A percentile compares a stretch with the other conserved stretches of the same genome.
phyloP scores from a whole-genome alignment of 2,113 vertebrate species.

The Prolemur simus region DNA sequence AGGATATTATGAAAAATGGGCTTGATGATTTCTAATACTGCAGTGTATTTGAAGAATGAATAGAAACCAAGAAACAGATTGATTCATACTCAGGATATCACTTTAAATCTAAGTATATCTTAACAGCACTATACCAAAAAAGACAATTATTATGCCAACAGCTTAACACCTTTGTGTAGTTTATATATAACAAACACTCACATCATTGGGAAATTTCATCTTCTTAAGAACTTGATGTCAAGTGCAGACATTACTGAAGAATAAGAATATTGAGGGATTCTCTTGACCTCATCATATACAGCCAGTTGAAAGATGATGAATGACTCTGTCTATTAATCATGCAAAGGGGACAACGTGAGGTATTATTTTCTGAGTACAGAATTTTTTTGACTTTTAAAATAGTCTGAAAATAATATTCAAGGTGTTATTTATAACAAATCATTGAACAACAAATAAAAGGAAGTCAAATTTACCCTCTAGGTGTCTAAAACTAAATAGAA shows the following conservation, averaged over 20 bases:
- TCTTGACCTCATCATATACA: not conserved
- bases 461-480: not conserved
- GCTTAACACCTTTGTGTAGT: not conserved
- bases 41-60: slow-evolving; percentile 25
- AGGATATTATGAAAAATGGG: slow-evolving; percentile 35
- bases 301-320: slow-evolving; percentile 63
- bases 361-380: slow-evolving; percentile 60
- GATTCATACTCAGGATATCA: not conserved
- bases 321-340: slow-evolving; percentile 67
- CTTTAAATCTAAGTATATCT: slow-evolving; percentile 40
- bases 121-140: slow-evolving; percentile 38
- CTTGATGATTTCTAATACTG: slow-evolving; percentile 35
- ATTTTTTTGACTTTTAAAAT: not conserved
- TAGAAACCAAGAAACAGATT: not conserved
- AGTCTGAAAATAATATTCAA: not conserved
- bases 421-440: accelerated
- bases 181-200: not conserved
- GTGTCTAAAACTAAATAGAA: not conserved
- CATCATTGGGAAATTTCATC: slow-evolving; percentile 28
- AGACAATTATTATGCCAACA: not conserved
- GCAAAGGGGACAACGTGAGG: not conserved
- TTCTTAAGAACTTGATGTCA: slow-evolving; percentile 37
- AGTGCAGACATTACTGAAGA: slow-evolving; percentile 28
- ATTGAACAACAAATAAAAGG: not conserved
- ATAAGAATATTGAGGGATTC: slow-evolving; percentile 66